A percentile compares a stretch with the other conserved stretches of the same genome.
Conservation (phyloP, 2,888 invertebrate species). For the Perithous albicinctus region DNA sequence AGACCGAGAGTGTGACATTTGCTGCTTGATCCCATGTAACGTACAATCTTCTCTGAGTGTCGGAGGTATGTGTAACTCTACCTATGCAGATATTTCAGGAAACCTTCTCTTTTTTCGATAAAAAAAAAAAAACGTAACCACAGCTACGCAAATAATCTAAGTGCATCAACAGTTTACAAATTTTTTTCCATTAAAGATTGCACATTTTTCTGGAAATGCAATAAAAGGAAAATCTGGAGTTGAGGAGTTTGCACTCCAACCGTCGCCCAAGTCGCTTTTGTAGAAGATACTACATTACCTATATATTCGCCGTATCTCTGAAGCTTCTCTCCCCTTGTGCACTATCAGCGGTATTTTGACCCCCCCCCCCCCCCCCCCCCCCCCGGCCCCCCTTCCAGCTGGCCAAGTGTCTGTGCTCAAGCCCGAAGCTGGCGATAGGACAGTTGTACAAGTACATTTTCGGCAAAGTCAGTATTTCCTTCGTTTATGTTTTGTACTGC, state of each 20-base stretch:
- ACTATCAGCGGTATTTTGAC: slow-evolving; percentile 8
- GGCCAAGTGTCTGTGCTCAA: not conserved
- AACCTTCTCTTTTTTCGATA: too few relatives aligned
- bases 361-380: too few relatives aligned
- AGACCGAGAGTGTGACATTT: too few relatives aligned
- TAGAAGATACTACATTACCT: not conserved
- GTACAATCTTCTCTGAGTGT: not conserved
- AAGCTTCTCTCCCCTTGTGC: not conserved
- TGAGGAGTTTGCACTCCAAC: not conserved
- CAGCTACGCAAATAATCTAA: too few relatives aligned
- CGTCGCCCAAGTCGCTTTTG: not conserved
- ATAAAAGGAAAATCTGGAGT: not conserved
- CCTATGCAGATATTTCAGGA: too few relatives aligned
- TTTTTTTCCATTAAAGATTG: too few relatives aligned
- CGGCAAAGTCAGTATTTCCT: slow-evolving; percentile 34
- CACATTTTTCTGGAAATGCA: not conserved
- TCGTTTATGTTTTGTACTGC: slow-evolving; percentile 46
- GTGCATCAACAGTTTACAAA: too few relatives aligned
- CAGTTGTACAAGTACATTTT: slow-evolving; percentile 7
- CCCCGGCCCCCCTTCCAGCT: not conserved
- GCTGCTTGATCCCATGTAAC: not conserved
- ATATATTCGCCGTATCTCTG: not conserved
- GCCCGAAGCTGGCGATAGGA: not conserved
- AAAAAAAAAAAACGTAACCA: too few relatives aligned
- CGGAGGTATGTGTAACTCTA: not conserved